Evolutionary conservation across 2,113 vertebrate species (phyloP).

Genomic region (Gasterosteus aculeatus): DNA sequence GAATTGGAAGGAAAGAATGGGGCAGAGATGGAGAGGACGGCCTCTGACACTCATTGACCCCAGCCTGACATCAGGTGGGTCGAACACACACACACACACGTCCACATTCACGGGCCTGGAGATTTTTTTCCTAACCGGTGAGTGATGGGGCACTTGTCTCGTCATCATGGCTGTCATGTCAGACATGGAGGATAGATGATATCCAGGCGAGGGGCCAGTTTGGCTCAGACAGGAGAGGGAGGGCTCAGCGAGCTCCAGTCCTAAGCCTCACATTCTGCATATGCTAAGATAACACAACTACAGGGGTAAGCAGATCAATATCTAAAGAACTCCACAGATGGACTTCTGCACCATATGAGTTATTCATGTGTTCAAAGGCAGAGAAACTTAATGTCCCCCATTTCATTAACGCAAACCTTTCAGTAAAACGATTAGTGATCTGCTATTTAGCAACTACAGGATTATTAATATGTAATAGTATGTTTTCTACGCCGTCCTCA

Average conservation of each 20-base stretch:
- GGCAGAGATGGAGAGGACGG: constrained; percentile 24
- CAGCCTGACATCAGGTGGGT: constrained; percentile 39
- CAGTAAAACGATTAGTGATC: neutral
- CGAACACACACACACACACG: constrained; percentile 5
- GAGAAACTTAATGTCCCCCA: neutral
- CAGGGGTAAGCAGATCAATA: neutral
- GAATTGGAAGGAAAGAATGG: constrained; percentile 46
- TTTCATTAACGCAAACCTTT: neutral
- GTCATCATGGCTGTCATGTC: constrained; percentile 70
- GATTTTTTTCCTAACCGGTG: constrained; percentile 31
- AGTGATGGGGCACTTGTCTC: constrained; percentile 65
- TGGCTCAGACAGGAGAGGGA: constrained; percentile 23
- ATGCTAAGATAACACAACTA: neutral
- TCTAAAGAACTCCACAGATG: neutral
- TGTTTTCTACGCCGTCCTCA: too few relatives aligned
- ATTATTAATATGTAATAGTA: neutral
- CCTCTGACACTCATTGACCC: constrained; percentile 55
- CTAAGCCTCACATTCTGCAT: neutral
- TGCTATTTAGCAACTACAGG: neutral
- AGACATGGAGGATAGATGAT: constrained; percentile 59
- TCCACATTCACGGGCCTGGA: neutral
- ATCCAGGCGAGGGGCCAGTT: constrained; percentile 43
- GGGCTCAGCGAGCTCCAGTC: constrained; percentile 1
- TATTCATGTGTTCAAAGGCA: neutral
- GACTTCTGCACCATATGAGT: too few relatives aligned